Base-by-base conservation (phyloP, 2,888 invertebrate genomes). In the Cinara cedri region DNA sequence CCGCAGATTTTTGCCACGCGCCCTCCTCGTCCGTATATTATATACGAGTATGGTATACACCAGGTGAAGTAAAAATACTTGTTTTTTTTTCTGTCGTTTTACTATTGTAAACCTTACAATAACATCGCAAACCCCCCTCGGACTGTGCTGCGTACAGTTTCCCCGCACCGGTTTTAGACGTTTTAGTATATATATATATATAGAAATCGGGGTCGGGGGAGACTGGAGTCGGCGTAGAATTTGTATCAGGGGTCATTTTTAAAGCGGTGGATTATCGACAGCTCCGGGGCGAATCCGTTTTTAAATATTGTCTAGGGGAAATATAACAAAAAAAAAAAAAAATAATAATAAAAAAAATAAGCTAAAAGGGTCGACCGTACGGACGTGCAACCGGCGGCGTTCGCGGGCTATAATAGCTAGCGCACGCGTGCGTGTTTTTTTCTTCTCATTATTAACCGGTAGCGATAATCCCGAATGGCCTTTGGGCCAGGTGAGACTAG, bases 251-350 rank as follows among this genome's bases (percentile, higher is more conserved):
- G 78, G 78, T 78, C 78, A 78, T 78, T 78, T 78, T 78, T 78
- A 78, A 78, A 78, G 78, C 78, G 78, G 78, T 70, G 78, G 78
- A 78, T 78, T 78, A 78, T 70, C 68, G 78, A 78, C 78, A 66
- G 78, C 78, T 78, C 42, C 78, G 49, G 78, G 78, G 78, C 78
- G 78, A 78, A 78, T 78, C 70, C 78, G 78, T 78, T 78, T 78
- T 78, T 78, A 78, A 78, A 78, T 78, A 78, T 78, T 51, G 70
- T 70, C 3, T 60, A 49, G 78, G 68, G 78, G 78, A 65, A 78
- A 70, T 26, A 78, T 21, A 68, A 68, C 60, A 49, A 68, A 60
- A 66, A 72, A 60, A 46, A 49, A 49, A 46, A 60, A 44, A 66
- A 70, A 34, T 34, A 34, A 34, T 34, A 34, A 34, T 34, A 70